These are phyloP conservation scores for Brenthis ino DNA, from an alignment of 2,888 invertebrate species.

Conservation along the genomic window DNA sequence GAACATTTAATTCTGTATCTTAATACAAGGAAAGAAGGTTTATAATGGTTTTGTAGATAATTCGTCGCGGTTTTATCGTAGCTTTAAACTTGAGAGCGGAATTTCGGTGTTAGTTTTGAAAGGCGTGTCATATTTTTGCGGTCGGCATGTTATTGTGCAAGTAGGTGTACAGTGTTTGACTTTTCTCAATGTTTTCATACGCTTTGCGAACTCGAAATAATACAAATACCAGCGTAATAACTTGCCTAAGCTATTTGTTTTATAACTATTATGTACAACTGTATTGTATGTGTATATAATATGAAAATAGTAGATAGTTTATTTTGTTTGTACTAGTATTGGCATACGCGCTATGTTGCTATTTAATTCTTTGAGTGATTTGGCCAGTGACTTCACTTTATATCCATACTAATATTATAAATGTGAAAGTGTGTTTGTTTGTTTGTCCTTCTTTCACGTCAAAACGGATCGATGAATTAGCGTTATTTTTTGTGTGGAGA, in stretches of 20 bases:
- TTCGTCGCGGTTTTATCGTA: constrained; percentile 25
- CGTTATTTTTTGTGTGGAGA: too few relatives aligned
- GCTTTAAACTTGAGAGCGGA: constrained; percentile 33
- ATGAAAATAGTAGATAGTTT: too few relatives aligned
- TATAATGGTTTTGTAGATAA: constrained; percentile 16
- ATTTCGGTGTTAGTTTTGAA: constrained; percentile 33
- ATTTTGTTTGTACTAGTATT: too few relatives aligned
- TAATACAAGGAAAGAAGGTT: constrained; percentile 15
- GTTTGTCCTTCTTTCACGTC: too few relatives aligned
- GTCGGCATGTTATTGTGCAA: constrained; percentile 36
- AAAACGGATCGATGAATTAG: too few relatives aligned
- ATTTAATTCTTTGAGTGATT: too few relatives aligned
- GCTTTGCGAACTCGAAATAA: constrained; percentile 28
- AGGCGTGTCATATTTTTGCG: constrained; percentile 31
- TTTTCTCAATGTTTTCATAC: constrained; percentile 31
- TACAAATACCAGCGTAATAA: constrained; percentile 33
- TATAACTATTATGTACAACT: constrained; percentile 4
- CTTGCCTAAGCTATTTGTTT: constrained; percentile 24
- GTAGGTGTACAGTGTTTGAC: constrained; percentile 27
- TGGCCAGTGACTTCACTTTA: too few relatives aligned
- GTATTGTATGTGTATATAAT: too few relatives aligned
- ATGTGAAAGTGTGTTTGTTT: too few relatives aligned
- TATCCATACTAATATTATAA: too few relatives aligned
- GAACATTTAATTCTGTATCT: constrained; percentile 14
- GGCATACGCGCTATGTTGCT: too few relatives aligned